Base-by-base conservation (phyloP, 2,888 invertebrate genomes). In the Autographa gamma region DNA sequence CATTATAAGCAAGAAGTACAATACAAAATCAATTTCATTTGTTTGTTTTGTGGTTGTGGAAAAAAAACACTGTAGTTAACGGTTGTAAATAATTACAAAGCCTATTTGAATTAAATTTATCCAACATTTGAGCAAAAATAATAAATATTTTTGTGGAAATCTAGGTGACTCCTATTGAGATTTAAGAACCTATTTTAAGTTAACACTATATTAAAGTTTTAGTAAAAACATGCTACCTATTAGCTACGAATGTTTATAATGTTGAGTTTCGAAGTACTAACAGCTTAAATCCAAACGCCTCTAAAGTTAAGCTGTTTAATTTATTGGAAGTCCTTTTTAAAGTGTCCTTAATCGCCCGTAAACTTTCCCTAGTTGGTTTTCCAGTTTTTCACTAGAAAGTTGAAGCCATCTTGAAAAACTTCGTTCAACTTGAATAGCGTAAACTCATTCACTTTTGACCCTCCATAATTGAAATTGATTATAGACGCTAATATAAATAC, bases 331-430 rank as follows among this genome's bases (percentile, higher is more conserved):
- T 56, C 54, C 54, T 25, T 19, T 19, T 19, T 54, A 5, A 56
- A 56, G 19, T 56, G 25, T 25, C 25, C 54, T 56, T 25, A 56
- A 56, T 25, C 54, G 54, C 54, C 19, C 54, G 54, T 43, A 31
- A 61, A 61, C 43, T 43, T 43, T 61, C 43, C 43, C 16, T 11
- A 19, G 38, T 43, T 61, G 16, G 19, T 61, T 61, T 56, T 25
- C 25, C 41, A 43, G 25, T 16, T 61, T 61, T 56, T 56, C 54
- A 11, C 54, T 56, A 25, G 25, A 11, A 4, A 13, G 54, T 56
- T 56, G 19, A 25, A 56, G 54, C 13, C 3, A 13, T 56, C 54
- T 56, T 56, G 13, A 14, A 11, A 25, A 56, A 56, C 19, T 56
- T 56, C 18, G 18, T 25, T 25, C 13, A 25, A 56, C 54, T 56